phyloP scores from a whole-genome alignment of 2,113 vertebrate species.

The Lathamus discolor region DNA sequence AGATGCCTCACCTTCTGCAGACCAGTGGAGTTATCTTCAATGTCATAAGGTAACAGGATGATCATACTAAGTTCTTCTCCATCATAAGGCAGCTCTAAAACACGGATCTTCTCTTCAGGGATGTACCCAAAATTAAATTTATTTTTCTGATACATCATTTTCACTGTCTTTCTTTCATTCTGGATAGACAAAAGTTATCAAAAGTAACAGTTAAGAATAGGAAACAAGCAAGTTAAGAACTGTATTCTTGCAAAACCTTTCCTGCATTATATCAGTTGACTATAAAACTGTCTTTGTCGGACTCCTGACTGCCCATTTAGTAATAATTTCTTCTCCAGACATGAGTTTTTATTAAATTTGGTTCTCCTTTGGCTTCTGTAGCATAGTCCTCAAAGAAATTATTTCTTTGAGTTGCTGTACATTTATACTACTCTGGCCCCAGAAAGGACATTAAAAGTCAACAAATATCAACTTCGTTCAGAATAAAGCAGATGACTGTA shows the following conservation, averaged over 20 bases:
- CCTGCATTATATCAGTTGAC: not conserved
- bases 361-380: not conserved
- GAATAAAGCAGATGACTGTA: not conserved
- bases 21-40: slow-evolving; percentile 73
- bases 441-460: not conserved
- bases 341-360: not conserved
- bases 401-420: not conserved
- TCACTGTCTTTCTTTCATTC: slow-evolving; percentile 81
- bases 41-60: slow-evolving; percentile 83
- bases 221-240: not conserved
- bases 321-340: not conserved
- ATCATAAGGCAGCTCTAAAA: slow-evolving; percentile 87
- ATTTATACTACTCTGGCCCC: not conserved
- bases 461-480: not conserved
- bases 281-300: not conserved
- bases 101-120: slow-evolving; percentile 70
- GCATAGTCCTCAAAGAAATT: not conserved
- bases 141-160: slow-evolving; percentile 90
- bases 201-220: not conserved
- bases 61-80: slow-evolving; percentile 87
- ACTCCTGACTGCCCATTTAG: not conserved
- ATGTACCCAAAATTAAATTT: slow-evolving; percentile 80
- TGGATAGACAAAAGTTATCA: slow-evolving; percentile 44
- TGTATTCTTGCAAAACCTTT: not conserved
- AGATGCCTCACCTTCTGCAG: slow-evolving; percentile 80